Evolutionary conservation across 2,113 vertebrate species (phyloP), one percentile per base, ranked within the genome.

Genomic region (Coregonus clupeaformis): DNA sequence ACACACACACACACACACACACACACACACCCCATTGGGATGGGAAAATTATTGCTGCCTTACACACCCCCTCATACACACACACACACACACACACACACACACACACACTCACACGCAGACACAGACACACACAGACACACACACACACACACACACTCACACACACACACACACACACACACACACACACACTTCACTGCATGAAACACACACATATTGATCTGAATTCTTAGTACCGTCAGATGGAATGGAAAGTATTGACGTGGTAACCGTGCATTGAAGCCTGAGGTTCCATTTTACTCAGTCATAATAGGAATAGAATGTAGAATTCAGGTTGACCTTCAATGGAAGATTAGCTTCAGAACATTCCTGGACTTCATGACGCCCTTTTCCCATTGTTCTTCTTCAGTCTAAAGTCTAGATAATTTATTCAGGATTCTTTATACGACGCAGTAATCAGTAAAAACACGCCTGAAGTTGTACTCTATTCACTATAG

Each of bases 161-260:
- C 22, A 68, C 69, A 71, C 55, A 59, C 49, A 60, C 63, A 60
- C 16, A 70, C 42, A 80, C 62, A 71, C 32, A 59, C 42, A 75
- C 27, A 32, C 57, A 66, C 2, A 45, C 42, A 45, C 27, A 27
- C 27, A 45, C 42, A 5, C 42, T 5, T 72, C 27, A 74, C 63
- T 47, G 45, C 13, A 47, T 9, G 45, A 9, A 1, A 47, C 45
- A 47, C 45, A 9, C 45, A 47, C 6, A 13, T 13, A 47, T 47
- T 2, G 45, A 47, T 47, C 45, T 9, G 45, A 47, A 47, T 47
- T 47, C 6, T 47, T 13, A 47, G 6, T 1, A 47, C 45, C 13
- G 3, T 47, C 45, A 27, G 27, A 27, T 2, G 1, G 27, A 27
- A 27, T 45, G 52, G 52, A 55, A 55, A 13, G 1, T 13, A 55